Percentiles rank a stretch among this genome's conserved stretches.
These are phyloP conservation scores for Egretta garzetta DNA, from an alignment of 2,113 vertebrate genomes.

Conservation along the genomic window DNA sequence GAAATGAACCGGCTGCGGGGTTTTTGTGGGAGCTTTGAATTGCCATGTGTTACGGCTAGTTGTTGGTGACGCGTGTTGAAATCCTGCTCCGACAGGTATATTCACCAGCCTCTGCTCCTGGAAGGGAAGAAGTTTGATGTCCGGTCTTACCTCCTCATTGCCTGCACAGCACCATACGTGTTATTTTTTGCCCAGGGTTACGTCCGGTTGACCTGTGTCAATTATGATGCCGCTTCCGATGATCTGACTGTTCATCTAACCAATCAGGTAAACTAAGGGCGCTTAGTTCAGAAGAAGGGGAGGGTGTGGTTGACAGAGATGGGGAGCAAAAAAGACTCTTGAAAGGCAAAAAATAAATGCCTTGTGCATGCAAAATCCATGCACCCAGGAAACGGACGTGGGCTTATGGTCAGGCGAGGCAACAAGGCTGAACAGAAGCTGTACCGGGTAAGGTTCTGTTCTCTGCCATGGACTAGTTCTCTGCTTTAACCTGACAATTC, in stretches of 20 bases:
- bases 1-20: too few relatives aligned
- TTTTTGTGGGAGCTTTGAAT: background rate
- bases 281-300: background rate
- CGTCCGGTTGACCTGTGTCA: conserved; percentile 80
- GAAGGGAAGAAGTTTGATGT: conserved; percentile 88
- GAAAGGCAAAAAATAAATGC: background rate
- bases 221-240: conserved; percentile 80
- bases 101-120: conserved; percentile 85
- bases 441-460: too few relatives aligned
- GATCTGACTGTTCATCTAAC: conserved; percentile 85
- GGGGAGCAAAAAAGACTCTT: background rate
- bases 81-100: conserved; percentile 74
- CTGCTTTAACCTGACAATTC: background rate
- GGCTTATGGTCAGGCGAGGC: background rate
- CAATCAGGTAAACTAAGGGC: conserved; percentile 80
- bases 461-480: background rate
- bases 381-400: accelerated
- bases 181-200: conserved; percentile 90
- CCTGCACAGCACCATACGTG: conserved; percentile 81
- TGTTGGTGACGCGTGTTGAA: background rate
- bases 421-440: background rate
- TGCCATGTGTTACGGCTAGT: background rate
- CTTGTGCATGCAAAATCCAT: background rate
- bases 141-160: conserved; percentile 84
- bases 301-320: background rate